Evolutionary conservation across 2,797 vertebrate species (phyloP).

Genomic region (Luscinia luscinia): DNA sequence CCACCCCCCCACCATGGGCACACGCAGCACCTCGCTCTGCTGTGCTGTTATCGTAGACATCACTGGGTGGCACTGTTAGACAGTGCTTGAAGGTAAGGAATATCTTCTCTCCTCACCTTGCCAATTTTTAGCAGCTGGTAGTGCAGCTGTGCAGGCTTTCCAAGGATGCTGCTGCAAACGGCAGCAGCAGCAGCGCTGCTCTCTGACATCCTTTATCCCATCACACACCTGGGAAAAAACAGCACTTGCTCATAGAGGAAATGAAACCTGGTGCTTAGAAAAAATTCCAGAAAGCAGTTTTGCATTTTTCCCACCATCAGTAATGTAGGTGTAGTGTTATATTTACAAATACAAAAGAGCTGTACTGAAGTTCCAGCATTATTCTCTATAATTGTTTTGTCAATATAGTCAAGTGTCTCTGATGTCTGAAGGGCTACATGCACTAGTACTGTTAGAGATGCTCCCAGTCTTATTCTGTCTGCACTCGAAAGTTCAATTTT

Average conservation of each 20-base stretch:
- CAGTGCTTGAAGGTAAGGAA: conserved; percentile 40
- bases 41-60: conserved; percentile 46
- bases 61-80: conserved; percentile 71
- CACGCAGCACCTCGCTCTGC: accelerated
- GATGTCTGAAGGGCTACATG: accelerated
- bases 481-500: not conserved
- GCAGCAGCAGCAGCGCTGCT: not conserved
- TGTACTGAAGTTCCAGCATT: not conserved
- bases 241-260: accelerated
- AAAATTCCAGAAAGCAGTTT: not conserved
- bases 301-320: not conserved
- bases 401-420: not conserved
- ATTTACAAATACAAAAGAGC: not conserved
- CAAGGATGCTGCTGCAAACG: not conserved
- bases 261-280: not conserved
- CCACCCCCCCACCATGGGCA: not conserved
- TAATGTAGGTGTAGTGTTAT: not conserved
- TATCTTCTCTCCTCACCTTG: not conserved
- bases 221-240: not conserved
- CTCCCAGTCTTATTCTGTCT: not conserved
- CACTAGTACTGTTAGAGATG: too few species aligned
- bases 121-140: not conserved
- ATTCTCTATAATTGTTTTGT: not conserved
- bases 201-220: not conserved
- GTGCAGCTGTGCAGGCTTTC: not conserved